phyloP scores from a whole-genome alignment of 2,797 vertebrate species.

The Phrynocephalus forsythii region DNA sequence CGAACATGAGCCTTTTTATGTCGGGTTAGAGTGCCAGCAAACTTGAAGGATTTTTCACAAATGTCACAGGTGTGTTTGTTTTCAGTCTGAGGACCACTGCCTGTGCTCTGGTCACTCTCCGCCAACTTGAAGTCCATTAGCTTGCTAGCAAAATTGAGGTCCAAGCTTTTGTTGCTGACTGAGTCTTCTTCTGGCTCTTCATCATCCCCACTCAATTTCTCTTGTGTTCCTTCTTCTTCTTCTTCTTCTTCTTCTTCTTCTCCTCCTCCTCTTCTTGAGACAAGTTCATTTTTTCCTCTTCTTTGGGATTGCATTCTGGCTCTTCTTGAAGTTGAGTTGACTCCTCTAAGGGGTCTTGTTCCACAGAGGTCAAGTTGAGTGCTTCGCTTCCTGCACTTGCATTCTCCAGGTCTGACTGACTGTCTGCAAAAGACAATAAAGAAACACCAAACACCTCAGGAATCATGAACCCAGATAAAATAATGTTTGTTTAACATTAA shows the following conservation, averaged over 20 bases:
- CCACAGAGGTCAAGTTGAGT: conserved; percentile 80
- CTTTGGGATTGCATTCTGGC: conserved; percentile 45
- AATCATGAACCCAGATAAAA: background rate
- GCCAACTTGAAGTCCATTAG: conserved; percentile 92
- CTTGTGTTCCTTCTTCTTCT: conserved; percentile 48
- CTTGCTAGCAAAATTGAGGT: conserved; percentile 94
- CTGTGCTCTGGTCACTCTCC: conserved; percentile 73
- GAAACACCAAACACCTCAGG: background rate
- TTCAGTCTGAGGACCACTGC: conserved; percentile 61
- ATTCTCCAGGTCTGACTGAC: conserved; percentile 86
- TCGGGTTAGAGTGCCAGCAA: conserved; percentile 89
- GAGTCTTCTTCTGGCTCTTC: conserved; percentile 86
- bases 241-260: conserved; percentile 74
- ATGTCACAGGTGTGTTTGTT: conserved; percentile 85
- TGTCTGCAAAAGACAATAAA: conserved; percentile 81
- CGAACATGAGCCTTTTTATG: conserved; percentile 89
- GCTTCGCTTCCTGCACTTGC: conserved; percentile 72
- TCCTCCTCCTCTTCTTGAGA: conserved; percentile 46
- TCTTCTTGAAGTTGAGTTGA: conserved; percentile 44
- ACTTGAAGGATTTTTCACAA: conserved; percentile 94
- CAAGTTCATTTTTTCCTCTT: conserved; percentile 42
- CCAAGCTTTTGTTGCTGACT: conserved; percentile 94
- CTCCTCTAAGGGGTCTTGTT: conserved; percentile 68
- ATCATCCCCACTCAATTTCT: conserved; percentile 69
- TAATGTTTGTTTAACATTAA: fast-evolving